Conservation (phyloP, 2,797 vertebrate genomes). For the Cryptoblepharus egeriae region DNA sequence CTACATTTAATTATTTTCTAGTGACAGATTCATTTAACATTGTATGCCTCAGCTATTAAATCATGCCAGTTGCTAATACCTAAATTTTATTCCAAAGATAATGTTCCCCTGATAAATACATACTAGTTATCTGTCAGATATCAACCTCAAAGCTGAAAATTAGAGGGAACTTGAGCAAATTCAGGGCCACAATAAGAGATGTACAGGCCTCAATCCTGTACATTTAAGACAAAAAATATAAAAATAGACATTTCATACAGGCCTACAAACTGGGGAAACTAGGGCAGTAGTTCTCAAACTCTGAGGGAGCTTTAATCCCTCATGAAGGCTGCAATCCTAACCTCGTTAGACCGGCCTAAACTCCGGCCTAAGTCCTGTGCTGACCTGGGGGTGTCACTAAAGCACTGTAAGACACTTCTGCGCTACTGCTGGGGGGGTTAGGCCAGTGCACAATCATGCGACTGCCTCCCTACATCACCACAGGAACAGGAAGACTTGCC, state of each 20-base stretch:
- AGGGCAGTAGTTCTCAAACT: too few relatives aligned
- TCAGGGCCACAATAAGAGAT: neutral
- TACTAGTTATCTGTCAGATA: neutral
- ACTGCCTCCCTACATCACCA: too few relatives aligned
- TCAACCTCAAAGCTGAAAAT: constrained; percentile 8
- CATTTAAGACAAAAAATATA: neutral
- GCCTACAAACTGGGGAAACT: neutral
- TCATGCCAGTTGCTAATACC: neutral
- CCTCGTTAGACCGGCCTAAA: too few relatives aligned
- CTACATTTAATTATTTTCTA: neutral
- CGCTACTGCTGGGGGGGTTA: too few relatives aligned
- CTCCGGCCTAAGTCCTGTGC: too few relatives aligned
- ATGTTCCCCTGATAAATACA: constrained; percentile 12
- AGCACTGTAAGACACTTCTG: too few relatives aligned
- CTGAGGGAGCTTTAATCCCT: too few relatives aligned
- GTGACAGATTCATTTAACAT: neutral
- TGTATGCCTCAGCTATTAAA: neutral
- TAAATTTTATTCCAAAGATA: constrained; percentile 1
- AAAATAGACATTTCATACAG: neutral
- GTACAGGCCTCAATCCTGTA: neutral
- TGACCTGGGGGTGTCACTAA: too few relatives aligned
- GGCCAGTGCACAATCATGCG: too few relatives aligned
- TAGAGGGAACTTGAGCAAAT: neutral
- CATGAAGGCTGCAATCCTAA: too few relatives aligned
- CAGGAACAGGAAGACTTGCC: too few relatives aligned